Percentiles rank a stretch among this genome's conserved stretches.
These are phyloP conservation scores for Lophotriccus pileatus DNA, from an alignment of 2,797 vertebrate species.

Conservation along the genomic window DNA sequence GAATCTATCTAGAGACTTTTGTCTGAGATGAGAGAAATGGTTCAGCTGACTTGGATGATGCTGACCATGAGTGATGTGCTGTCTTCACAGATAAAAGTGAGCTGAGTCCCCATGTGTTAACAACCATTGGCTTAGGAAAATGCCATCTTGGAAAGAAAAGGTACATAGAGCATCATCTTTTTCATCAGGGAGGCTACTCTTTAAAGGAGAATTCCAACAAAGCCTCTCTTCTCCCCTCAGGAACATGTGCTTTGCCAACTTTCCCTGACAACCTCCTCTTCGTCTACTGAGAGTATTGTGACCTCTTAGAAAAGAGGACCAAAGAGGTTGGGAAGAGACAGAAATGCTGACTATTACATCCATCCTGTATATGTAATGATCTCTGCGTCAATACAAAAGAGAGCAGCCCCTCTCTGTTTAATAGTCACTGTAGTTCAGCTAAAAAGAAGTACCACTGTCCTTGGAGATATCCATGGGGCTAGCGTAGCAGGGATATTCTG, in stretches of 20 bases:
- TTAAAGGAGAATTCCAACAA: neutral
- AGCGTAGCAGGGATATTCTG: neutral
- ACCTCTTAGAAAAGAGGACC: neutral
- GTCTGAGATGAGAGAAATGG: neutral
- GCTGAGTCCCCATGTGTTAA: neutral
- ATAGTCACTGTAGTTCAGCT: neutral
- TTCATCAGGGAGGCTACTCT: neutral
- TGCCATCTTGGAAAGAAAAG: neutral
- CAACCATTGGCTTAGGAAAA: neutral
- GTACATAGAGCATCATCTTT: neutral
- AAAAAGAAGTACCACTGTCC: neutral
- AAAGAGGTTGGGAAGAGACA: neutral
- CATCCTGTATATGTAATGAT: neutral
- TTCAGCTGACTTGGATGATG: conserved; percentile 26
- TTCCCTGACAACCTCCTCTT: neutral
- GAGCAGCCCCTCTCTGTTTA: neutral
- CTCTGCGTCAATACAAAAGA: neutral
- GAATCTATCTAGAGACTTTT: neutral
- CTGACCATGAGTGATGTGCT: conserved; percentile 46
- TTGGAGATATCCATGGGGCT: neutral
- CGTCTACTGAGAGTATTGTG: neutral
- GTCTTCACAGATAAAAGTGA: conserved; percentile 39
- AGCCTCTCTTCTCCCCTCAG: neutral
- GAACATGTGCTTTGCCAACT: neutral
- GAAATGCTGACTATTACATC: neutral